Evolutionary conservation across 2,113 vertebrate species (phyloP), one percentile per base, ranked within the genome.

Genomic region (Chauna torquata): DNA sequence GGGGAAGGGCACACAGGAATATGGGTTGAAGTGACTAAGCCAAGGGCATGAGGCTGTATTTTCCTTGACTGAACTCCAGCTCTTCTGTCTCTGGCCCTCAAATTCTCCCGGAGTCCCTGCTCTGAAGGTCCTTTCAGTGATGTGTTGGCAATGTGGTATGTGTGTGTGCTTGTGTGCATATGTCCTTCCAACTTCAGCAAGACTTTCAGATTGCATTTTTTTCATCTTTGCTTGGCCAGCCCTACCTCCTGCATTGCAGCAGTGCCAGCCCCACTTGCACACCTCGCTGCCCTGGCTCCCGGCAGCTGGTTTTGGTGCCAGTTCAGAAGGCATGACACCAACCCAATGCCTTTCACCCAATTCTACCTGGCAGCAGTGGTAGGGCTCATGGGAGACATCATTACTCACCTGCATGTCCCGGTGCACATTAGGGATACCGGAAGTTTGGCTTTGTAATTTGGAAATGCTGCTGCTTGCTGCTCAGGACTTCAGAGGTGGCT

Each of bases 341-440:
- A 5, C 54, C 30, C 57, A 36, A 34, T 1, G 3, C n/a, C 42
- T 79, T 28, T 40, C 36, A 54, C 20, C 32, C 28, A 2, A 28
- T 66, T 52, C 82, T n/a, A 70, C 45, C 62, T 44, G 68, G n/a
- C 47, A 70, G 61, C 45, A 58, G 54, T 4, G 40, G 5, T 34
- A 76, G 68, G 22, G 22, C 42, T 71, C 0, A 0, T 7, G 10
- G 44, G 54, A 70, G 36, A 42, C 3, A 6, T 24, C n/a, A n/a
- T 38, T 6, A 2, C 45, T 78, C 58, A 66, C 28, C 7, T 2
- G 3, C 13, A 7, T 2, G 23, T 30, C 74, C n/a, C 11, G 38
- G 34, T 6, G 24, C 5, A 18, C 40, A 54, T 64, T 2, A 57
- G 68, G 27, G 32, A 30, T 30, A 34, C 19, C 20, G 8, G 22